Conservation (phyloP, 2,113 vertebrate species). For the Talpa occidentalis region DNA sequence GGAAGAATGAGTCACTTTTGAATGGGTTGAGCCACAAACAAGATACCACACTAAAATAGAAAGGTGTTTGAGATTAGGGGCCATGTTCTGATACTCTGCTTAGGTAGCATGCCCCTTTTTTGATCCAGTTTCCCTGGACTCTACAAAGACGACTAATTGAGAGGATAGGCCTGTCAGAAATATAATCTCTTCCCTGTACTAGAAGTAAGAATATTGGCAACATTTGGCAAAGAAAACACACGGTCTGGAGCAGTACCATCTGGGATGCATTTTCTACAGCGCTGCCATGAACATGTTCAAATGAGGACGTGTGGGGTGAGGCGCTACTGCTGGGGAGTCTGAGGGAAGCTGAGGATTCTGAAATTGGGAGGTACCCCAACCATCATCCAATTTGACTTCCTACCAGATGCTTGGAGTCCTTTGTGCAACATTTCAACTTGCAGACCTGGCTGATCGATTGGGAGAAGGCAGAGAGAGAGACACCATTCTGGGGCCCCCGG, state of each 20-base stretch:
- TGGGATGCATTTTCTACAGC: neutral
- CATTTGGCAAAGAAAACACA: neutral
- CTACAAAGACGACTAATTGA: neutral
- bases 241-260: neutral
- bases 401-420: neutral
- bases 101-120: neutral
- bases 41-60: neutral
- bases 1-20: neutral
- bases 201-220: constrained; percentile 61
- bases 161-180: constrained; percentile 25
- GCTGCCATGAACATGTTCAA: neutral
- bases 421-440: neutral
- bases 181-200: constrained; percentile 55
- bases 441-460: neutral
- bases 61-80: neutral
- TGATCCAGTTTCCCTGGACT: neutral
- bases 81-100: neutral
- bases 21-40: neutral
- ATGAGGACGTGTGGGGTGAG: neutral
- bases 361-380: neutral
- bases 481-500: neutral
- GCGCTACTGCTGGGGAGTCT: neutral
- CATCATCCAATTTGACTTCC: neutral
- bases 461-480: neutral
- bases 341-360: neutral